phyloP scores from a whole-genome alignment of 2,888 invertebrate species.

The Sinotaia quadrata region DNA sequence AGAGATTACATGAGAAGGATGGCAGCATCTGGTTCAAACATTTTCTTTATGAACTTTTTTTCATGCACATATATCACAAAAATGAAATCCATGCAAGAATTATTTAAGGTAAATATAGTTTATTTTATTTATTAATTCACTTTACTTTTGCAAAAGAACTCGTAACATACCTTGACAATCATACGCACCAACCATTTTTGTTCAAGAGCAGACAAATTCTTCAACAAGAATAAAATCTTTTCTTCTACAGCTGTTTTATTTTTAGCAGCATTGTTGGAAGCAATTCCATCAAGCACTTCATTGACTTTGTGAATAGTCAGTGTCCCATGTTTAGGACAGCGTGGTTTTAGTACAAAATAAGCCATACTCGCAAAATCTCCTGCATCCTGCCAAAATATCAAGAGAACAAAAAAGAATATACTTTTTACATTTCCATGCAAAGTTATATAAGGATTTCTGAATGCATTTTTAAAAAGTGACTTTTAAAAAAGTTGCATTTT shows the following conservation, averaged over 20 bases:
- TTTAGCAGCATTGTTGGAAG: constrained; percentile 78
- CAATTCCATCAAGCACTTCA: constrained; percentile 82
- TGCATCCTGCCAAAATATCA: constrained; percentile 66
- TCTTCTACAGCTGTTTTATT: constrained; percentile 74
- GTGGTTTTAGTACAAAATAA: constrained; percentile 78
- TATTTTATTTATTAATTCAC: no score
- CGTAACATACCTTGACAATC: constrained; percentile 84
- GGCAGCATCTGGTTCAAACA: no score
- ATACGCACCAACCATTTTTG: constrained; percentile 93
- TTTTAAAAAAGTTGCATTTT: neutral
- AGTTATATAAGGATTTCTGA: neutral
- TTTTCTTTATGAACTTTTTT: neutral
- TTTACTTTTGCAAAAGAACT: no score
- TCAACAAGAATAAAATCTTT: constrained; percentile 79
- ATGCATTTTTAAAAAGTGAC: neutral
- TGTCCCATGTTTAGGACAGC: constrained; percentile 74
- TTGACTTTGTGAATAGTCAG: constrained; percentile 83
- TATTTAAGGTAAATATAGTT: no score
- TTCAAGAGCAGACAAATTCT: constrained; percentile 81
- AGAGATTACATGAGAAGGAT: no score
- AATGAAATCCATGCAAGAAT: neutral
- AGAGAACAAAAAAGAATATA: neutral
- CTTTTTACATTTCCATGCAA: neutral
- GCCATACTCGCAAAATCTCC: constrained; percentile 88
- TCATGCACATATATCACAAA: neutral